phyloP scores from a whole-genome alignment of 2,113 vertebrate species.

The Nesogale talazaci region DNA sequence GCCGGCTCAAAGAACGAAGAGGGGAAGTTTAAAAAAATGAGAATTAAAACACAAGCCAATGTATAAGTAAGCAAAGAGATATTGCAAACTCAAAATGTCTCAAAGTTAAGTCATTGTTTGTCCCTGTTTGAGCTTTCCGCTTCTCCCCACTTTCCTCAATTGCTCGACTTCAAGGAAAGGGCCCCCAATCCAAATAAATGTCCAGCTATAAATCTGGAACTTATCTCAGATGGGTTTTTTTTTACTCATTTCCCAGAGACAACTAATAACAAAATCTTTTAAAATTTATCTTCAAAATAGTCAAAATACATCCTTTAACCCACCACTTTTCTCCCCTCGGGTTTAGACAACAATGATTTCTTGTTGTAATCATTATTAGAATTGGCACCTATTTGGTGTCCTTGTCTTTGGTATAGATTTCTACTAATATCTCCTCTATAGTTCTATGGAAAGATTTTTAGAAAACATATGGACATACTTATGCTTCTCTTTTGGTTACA shows the following conservation, averaged over 20 bases:
- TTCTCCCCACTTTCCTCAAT: not conserved
- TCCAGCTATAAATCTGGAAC: not conserved
- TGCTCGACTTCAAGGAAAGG: not conserved
- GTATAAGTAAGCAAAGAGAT: not conserved
- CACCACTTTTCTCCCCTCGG: not conserved
- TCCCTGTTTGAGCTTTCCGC: not conserved
- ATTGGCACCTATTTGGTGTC: not conserved
- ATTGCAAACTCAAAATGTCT: not conserved
- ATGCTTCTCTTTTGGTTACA: not conserved
- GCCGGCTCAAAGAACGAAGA: too few species aligned
- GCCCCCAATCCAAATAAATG: not conserved
- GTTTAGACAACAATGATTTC: not conserved
- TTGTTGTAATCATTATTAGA: not conserved
- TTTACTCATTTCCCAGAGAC: not conserved
- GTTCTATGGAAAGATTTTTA: not conserved
- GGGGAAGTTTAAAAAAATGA: too few species aligned
- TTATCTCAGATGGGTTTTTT: not conserved
- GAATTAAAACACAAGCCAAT: too few species aligned
- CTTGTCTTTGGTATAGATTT: not conserved
- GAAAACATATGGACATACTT: not conserved
- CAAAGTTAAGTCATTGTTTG: not conserved
- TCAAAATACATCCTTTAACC: not conserved
- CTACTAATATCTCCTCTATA: slow-evolving; percentile 1
- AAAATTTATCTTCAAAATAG: slow-evolving; percentile 9
- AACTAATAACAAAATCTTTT: not conserved